phyloP scores from a whole-genome alignment of 2,797 vertebrate species.

The Denticeps clupeoides region DNA sequence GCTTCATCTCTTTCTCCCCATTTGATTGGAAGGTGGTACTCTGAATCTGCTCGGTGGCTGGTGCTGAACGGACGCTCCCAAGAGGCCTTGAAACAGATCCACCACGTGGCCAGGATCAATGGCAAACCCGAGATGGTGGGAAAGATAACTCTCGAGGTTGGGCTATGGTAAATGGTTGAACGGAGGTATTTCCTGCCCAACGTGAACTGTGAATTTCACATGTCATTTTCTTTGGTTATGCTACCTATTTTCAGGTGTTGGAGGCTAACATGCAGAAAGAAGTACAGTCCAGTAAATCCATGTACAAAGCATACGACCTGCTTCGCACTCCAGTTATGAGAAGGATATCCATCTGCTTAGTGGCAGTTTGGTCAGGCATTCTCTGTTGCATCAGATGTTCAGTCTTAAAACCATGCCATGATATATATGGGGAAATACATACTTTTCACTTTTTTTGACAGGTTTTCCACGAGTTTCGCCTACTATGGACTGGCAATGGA shows the following conservation, averaged over 20 bases:
- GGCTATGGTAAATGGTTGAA: neutral
- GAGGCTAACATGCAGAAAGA: slow-evolving; percentile 60
- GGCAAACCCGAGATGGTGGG: slow-evolving; percentile 39
- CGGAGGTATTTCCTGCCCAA: neutral
- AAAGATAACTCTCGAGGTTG: slow-evolving; percentile 38
- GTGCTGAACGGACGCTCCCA: slow-evolving; percentile 44
- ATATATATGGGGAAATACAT: neutral
- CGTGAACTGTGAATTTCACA: neutral
- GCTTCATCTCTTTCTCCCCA: slow-evolving; percentile 5
- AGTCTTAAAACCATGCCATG: too few species aligned
- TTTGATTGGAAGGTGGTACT: slow-evolving; percentile 50
- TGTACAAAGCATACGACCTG: slow-evolving; percentile 45
- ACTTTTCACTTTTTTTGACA: slow-evolving; percentile 17
- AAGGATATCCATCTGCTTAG: slow-evolving; percentile 55
- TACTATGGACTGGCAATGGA: slow-evolving; percentile 69
- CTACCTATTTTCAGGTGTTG: slow-evolving; percentile 41
- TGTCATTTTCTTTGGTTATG: neutral
- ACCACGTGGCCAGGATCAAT: slow-evolving; percentile 52
- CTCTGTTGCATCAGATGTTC: neutral
- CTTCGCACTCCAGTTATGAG: slow-evolving; percentile 50
- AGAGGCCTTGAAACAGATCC: slow-evolving; percentile 48
- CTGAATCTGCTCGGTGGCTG: slow-evolving; percentile 61
- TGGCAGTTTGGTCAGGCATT: slow-evolving; percentile 52
- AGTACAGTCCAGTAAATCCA: slow-evolving; percentile 35
- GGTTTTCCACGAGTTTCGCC: slow-evolving; percentile 64